Conservation (phyloP, 1,140 invertebrate genomes). For the Teleogryllus occipitalis region DNA sequence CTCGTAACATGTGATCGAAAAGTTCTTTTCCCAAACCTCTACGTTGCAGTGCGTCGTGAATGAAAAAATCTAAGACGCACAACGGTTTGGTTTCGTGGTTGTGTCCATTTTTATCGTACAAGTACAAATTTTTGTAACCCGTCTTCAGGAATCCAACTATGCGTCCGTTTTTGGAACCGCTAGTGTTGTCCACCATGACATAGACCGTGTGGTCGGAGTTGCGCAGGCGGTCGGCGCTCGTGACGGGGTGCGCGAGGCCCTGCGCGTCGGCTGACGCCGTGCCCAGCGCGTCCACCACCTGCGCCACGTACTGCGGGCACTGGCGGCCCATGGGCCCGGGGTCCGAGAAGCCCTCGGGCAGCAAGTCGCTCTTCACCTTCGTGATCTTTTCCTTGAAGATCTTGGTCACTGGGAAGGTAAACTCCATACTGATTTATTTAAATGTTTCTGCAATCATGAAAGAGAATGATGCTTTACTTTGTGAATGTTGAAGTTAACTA, state of each 20-base stretch:
- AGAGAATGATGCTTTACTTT: too few species aligned
- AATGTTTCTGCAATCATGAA: too few species aligned
- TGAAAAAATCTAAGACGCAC: background rate
- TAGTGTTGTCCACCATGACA: background rate
- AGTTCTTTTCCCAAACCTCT: background rate
- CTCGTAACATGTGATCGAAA: background rate
- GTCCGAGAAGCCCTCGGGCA: background rate
- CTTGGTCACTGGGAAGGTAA: background rate
- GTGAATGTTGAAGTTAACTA: too few species aligned
- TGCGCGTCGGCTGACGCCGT: background rate
- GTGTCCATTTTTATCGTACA: background rate
- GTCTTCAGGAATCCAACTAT: background rate
- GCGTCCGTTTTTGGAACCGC: background rate
- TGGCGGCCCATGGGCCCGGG: background rate
- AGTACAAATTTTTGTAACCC: background rate
- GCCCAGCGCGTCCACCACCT: background rate
- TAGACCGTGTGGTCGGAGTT: background rate
- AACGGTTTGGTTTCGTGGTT: background rate
- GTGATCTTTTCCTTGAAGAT: background rate
- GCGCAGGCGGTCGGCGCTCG: background rate
- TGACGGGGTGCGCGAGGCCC: background rate
- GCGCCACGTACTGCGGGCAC: background rate
- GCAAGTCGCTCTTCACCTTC: background rate
- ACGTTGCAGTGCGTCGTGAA: background rate
- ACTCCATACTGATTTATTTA: background rate